Conservation (phyloP, 2,888 invertebrate species). For the Bugulina stolonifera region DNA sequence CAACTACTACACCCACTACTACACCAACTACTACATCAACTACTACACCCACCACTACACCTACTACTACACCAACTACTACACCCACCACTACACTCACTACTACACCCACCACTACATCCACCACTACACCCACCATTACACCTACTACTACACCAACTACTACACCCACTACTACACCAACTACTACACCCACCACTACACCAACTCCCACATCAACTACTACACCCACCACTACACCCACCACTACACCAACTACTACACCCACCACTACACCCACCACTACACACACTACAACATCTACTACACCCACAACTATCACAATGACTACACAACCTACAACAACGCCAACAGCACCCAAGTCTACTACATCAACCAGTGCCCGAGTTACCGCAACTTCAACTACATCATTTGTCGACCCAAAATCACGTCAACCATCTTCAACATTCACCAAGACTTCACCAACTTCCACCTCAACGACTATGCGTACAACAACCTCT, state of each 20-base stretch:
- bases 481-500: background rate
- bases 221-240: constrained; percentile 1
- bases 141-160: too few species aligned
- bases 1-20: background rate
- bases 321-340: background rate
- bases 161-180: background rate
- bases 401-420: background rate
- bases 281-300: background rate
- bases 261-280: too few species aligned
- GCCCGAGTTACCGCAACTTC: background rate
- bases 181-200: background rate
- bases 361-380: background rate
- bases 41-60: constrained; percentile 1
- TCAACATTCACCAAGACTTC: too few species aligned
- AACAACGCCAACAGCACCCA: constrained; percentile 1
- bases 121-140: background rate
- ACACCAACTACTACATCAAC: background rate
- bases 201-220: background rate
- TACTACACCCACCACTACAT: too few species aligned
- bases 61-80: background rate
- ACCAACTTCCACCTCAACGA: background rate
- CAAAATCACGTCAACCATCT: too few species aligned
- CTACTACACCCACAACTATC: background rate
- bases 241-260: background rate
- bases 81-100: too few species aligned